Evolutionary conservation across 2,113 vertebrate species (phyloP).

Genomic region (Cyanistes caeruleus): DNA sequence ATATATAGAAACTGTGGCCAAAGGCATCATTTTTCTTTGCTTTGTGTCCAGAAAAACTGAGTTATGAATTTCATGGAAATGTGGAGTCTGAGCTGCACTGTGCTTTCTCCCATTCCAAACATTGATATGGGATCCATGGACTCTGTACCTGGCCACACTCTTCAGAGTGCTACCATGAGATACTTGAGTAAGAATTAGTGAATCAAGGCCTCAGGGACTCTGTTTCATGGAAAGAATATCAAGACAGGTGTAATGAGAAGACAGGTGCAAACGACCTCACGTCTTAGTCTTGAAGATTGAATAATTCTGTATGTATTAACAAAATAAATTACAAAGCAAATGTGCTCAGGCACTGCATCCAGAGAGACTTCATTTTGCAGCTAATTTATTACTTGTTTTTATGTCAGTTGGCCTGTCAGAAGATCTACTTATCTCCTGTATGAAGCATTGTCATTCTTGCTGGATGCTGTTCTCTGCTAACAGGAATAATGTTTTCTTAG

Average conservation of each 20-base stretch:
- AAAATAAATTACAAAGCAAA: slow-evolving; percentile 26
- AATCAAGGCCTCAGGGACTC: background rate
- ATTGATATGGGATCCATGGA: background rate
- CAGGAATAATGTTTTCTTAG: background rate
- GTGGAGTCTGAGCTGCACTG: background rate
- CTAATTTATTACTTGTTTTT: slow-evolving; percentile 26
- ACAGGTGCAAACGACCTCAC: background rate
- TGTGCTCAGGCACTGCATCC: background rate
- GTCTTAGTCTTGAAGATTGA: background rate
- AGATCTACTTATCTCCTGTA: background rate
- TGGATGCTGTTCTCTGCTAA: background rate
- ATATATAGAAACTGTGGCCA: background rate
- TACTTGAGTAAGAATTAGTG: background rate
- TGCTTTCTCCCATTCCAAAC: background rate
- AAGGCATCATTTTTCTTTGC: background rate
- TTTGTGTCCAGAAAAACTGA: background rate
- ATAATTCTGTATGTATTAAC: background rate
- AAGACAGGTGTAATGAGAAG: background rate
- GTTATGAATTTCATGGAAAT: background rate
- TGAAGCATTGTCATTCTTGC: background rate
- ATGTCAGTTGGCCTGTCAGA: background rate
- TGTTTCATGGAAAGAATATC: background rate
- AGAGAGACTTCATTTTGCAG: background rate
- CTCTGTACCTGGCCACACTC: background rate
- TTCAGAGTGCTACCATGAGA: background rate